These are phyloP conservation scores for Sebastes matsubarae DNA, from an alignment of 2,797 vertebrate genomes.

Conservation along the genomic window DNA sequence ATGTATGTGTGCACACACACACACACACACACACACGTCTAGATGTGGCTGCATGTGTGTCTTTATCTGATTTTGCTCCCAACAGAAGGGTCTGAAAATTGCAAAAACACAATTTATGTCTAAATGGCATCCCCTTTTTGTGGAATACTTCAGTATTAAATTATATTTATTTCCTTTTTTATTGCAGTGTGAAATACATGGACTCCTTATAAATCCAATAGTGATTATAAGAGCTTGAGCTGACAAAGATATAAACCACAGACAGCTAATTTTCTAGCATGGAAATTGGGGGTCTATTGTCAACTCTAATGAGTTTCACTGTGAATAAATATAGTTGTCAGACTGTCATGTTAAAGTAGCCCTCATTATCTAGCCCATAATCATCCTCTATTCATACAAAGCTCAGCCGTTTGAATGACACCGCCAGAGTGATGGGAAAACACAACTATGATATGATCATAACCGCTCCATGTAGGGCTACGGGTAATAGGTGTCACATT, in stretches of 20 bases:
- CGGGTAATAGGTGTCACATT: not conserved
- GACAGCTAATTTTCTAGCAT: not conserved
- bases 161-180: not conserved
- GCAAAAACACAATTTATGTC: not conserved
- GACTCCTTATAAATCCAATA: not conserved
- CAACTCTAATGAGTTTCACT: conserved; percentile 45
- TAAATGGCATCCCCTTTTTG: not conserved
- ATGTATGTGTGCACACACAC: not conserved
- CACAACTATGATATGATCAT: conserved; percentile 1
- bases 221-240: conserved; percentile 1
- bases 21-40: not conserved
- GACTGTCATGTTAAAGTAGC: conserved; percentile 34
- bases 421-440: conserved; percentile 21
- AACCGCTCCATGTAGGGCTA: not conserved
- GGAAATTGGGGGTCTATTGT: conserved; percentile 40
- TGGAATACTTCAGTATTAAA: not conserved
- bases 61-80: conserved; percentile 17
- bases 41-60: conserved; percentile 4
- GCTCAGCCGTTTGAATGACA: conserved; percentile 18
- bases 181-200: not conserved
- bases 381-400: conserved; percentile 48
- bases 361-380: conserved; percentile 46
- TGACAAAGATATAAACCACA: conserved; percentile 30
- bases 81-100: conserved; percentile 8
- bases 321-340: conserved; percentile 39